phyloP scores from a whole-genome alignment of 2,113 vertebrate species.

The Herpetotheres cachinnans region DNA sequence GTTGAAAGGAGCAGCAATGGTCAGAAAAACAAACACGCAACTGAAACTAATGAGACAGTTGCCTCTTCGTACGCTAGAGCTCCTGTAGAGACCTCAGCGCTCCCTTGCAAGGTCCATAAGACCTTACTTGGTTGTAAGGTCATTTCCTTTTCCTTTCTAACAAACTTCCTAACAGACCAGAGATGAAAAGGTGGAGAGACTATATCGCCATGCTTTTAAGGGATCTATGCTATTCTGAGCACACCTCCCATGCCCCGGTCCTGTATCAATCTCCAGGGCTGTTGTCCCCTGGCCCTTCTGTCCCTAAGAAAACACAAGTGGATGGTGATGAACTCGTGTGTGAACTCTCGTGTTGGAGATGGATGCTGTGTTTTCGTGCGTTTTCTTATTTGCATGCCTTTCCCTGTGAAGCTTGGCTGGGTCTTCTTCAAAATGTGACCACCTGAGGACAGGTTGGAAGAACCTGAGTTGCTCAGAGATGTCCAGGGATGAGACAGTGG shows the following conservation, averaged over 20 bases:
- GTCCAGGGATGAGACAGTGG: not conserved
- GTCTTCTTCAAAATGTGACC: not conserved
- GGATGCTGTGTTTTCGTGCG: not conserved
- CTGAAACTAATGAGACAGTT: conserved; percentile 48
- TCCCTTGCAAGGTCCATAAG: not conserved
- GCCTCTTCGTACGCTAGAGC: not conserved
- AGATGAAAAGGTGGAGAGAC: not conserved
- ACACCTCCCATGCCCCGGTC: no score
- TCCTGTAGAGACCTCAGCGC: not conserved
- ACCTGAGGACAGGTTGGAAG: not conserved
- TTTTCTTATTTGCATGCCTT: not conserved
- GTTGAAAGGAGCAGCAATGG: conserved; percentile 57
- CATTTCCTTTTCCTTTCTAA: not conserved
- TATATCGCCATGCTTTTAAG: not conserved
- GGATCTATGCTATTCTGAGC: not conserved
- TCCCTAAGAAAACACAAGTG: not conserved
- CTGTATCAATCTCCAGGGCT: no score
- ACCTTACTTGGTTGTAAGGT: not conserved
- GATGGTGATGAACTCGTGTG: not conserved
- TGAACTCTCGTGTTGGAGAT: not conserved
- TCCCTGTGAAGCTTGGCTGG: not conserved
- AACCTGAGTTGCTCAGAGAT: not conserved
- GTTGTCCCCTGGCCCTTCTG: not conserved
- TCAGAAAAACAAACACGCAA: conserved; percentile 49
- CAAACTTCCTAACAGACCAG: not conserved